These are phyloP conservation scores for Lasaia peninsularis DNA, from an alignment of 1,140 invertebrate species.

Conservation along the genomic window DNA sequence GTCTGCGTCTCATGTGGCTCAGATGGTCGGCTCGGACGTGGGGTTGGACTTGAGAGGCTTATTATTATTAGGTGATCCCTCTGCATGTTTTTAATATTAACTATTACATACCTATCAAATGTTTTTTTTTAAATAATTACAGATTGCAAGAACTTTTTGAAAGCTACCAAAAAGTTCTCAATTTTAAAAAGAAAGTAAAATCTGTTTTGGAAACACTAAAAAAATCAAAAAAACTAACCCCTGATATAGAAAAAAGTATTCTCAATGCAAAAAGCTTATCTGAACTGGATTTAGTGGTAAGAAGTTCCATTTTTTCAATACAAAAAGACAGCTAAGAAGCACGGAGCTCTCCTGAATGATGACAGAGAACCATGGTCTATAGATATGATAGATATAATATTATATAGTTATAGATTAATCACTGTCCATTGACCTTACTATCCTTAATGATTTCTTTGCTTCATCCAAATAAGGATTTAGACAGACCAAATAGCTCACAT, in stretches of 20 bases:
- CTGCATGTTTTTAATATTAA: too few species aligned
- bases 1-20: slow-evolving; percentile 24
- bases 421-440: too few species aligned
- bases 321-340: too few species aligned
- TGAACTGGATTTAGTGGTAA: slow-evolving; percentile 63
- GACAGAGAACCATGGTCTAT: too few species aligned
- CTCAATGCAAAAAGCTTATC: slow-evolving; percentile 56
- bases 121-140: slow-evolving; percentile 17
- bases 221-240: slow-evolving; percentile 59
- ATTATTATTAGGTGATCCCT: too few species aligned
- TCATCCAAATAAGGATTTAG: too few species aligned
- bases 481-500: too few species aligned
- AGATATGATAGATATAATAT: too few species aligned
- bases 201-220: slow-evolving; percentile 54
- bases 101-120: too few species aligned
- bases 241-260: slow-evolving; percentile 56
- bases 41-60: slow-evolving; percentile 19
- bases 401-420: too few species aligned
- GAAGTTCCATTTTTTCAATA: slow-evolving; percentile 20
- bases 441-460: too few species aligned
- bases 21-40: slow-evolving; percentile 23
- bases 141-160: slow-evolving; percentile 65
- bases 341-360: too few species aligned
- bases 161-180: slow-evolving; percentile 57
- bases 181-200: slow-evolving; percentile 63